phyloP scores from a whole-genome alignment of 2,797 vertebrate species.

The Falco biarmicus region DNA sequence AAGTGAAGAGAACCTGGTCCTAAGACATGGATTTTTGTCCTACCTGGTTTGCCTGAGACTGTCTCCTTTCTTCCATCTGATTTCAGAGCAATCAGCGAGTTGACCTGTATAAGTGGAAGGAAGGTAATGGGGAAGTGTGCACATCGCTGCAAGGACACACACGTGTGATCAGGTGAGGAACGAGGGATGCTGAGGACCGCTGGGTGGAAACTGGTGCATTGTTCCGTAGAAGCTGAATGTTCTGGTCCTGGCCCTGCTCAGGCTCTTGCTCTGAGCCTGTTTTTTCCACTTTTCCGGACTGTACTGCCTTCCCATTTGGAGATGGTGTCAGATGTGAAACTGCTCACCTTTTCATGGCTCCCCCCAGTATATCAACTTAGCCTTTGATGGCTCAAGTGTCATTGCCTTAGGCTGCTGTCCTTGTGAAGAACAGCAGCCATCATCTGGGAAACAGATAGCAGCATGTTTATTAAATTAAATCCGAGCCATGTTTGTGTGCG shows the following conservation, averaged over 20 bases:
- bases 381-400: not conserved
- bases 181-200: not conserved
- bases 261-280: not conserved
- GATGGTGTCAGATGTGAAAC: not conserved
- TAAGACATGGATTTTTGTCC: not conserved
- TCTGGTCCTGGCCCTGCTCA: not conserved
- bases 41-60: not conserved
- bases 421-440: not conserved
- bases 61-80: constrained; percentile 12
- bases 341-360: not conserved
- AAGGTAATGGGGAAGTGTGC: constrained; percentile 89
- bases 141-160: constrained; percentile 95
- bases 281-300: not conserved
- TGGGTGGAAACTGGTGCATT: not conserved
- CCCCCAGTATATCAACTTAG: not conserved
- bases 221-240: not conserved
- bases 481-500: not conserved
- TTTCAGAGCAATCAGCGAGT: constrained; percentile 95
- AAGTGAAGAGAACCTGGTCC: not conserved
- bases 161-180: constrained; percentile 89
- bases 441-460: not conserved
- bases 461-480: not conserved
- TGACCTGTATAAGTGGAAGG: constrained; percentile 94
- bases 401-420: not conserved
- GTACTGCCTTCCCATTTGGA: not conserved